These are phyloP conservation scores for Drosophila ficusphila DNA, from an alignment of 1,140 invertebrate species.

Conservation along the genomic window DNA sequence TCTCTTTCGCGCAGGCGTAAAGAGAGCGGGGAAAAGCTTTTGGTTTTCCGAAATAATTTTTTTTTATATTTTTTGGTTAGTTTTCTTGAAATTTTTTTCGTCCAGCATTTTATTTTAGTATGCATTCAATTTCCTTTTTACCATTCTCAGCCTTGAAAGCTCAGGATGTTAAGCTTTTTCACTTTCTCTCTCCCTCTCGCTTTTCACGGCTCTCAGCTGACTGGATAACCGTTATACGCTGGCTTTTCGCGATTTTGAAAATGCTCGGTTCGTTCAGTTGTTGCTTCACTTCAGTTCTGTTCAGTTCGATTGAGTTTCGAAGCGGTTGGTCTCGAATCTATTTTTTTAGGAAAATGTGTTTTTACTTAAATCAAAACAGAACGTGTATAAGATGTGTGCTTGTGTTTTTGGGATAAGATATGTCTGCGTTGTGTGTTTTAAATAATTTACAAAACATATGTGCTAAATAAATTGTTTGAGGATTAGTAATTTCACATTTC, in stretches of 20 bases:
- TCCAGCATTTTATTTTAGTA: neutral
- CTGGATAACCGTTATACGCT: conserved; percentile 40
- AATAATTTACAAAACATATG: neutral
- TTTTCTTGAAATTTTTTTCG: conserved; percentile 5
- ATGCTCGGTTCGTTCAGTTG: conserved; percentile 60
- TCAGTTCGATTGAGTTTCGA: conserved; percentile 29
- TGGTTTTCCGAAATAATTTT: conserved; percentile 18
- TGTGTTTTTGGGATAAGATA: neutral
- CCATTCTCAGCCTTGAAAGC: conserved; percentile 33
- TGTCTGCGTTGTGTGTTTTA: neutral
- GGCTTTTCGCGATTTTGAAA: conserved; percentile 50
- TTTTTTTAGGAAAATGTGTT: conserved; percentile 14
- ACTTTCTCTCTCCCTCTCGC: neutral
- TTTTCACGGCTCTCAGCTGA: conserved; percentile 8
- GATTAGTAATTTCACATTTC: too few relatives aligned
- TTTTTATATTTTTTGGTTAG: conserved; percentile 2
- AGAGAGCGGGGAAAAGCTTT: conserved; percentile 34
- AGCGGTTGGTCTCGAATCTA: conserved; percentile 18
- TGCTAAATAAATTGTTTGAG: neutral
- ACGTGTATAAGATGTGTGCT: neutral
- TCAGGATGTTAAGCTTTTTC: conserved; percentile 19
- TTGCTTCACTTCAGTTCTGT: conserved; percentile 76
- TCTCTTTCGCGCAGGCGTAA: conserved; percentile 26
- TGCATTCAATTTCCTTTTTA: conserved; percentile 3
- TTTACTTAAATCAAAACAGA: neutral